Conservation (phyloP, 2,888 invertebrate genomes). For the Apeira syringaria region DNA sequence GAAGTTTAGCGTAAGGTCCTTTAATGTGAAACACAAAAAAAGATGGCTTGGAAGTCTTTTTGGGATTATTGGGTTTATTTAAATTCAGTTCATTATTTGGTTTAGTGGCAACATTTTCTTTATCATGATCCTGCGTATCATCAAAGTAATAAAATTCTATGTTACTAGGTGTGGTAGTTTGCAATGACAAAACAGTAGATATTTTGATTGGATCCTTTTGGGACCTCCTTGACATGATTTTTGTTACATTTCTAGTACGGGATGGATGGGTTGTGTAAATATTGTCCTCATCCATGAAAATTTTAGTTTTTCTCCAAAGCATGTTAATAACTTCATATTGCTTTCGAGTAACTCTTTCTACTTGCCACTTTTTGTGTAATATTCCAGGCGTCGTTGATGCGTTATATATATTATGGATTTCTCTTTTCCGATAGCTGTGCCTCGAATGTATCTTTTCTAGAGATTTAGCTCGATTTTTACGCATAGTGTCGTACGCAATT, state of each 20-base stretch:
- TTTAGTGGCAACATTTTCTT: constrained; percentile 27
- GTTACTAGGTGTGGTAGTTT: constrained; percentile 53
- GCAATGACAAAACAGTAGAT: constrained; percentile 12
- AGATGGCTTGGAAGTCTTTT: constrained; percentile 20
- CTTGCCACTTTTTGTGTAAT: constrained; percentile 46
- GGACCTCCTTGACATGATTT: constrained; percentile 16
- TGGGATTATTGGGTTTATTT: constrained; percentile 14
- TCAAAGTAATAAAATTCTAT: constrained; percentile 74
- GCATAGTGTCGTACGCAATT: background rate
- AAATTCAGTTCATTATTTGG: constrained; percentile 20
- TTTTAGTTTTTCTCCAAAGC: constrained; percentile 60
- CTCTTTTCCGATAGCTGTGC: background rate
- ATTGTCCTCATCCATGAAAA: constrained; percentile 42
- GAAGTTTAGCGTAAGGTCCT: constrained; percentile 12
- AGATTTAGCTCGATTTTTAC: background rate
- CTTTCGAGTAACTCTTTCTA: constrained; percentile 51
- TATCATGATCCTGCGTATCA: constrained; percentile 40
- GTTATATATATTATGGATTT: background rate
- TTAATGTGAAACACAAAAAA: constrained; percentile 27
- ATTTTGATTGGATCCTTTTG: constrained; percentile 16
- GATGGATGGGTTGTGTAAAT: constrained; percentile 9
- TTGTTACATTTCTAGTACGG: constrained; percentile 11
- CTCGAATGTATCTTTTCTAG: background rate
- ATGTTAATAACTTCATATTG: constrained; percentile 64
- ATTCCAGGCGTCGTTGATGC: background rate